Evolutionary conservation across 2,797 vertebrate species (phyloP), one percentile per base, ranked within the genome.

Genomic region (Malurus leucopterus): DNA sequence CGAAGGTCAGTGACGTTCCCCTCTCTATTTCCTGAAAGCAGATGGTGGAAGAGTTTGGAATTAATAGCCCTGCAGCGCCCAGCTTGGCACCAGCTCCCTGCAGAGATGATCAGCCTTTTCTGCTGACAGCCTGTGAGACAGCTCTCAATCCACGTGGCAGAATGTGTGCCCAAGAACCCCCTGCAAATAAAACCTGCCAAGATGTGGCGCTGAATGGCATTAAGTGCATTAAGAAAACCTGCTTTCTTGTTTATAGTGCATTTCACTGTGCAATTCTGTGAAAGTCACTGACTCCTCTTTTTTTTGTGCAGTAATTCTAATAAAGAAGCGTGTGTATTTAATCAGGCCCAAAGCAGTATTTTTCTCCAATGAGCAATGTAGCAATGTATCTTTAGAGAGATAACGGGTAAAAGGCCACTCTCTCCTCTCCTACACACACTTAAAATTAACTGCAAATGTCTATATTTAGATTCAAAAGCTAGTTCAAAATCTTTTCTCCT

Each of bases 11-110:
- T 32, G 62, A 78, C 0, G 1, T 88, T 88, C 34, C 57, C 70
- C 70, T 81, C 85, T 92, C 68, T 57, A 63, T 76, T 93, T 92
- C 77, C 89, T 89, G 77, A 89, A 94, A 93, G 88, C 91, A 95
- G 89, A 93, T 93, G 92, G 92, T 91, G 71, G 83, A 57, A 91
- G 90, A 79, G 63, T 59, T 91, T 67, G 64, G 80, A 92, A 91
- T 75, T 72, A 93, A 91, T 69, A 49, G 53, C 80, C 77, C 80
- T 55, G 69, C 15, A 5, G 85, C 0, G 0, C 69, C 65, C 55
- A 0, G 91, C 90, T 51, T 67, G 51, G 83, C 88, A 91, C 51
- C 73, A 81, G 83, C 55, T 84, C 84, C 93, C 90, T 44, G 77
- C 54, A 64, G 83, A 57, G 69, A 43, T 2, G 1, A 73, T 69